Percentiles rank a stretch among this genome's conserved stretches.
These are phyloP conservation scores for Oxygymnocypris stewartii DNA, from an alignment of 2,113 vertebrate species.

Conservation along the genomic window DNA sequence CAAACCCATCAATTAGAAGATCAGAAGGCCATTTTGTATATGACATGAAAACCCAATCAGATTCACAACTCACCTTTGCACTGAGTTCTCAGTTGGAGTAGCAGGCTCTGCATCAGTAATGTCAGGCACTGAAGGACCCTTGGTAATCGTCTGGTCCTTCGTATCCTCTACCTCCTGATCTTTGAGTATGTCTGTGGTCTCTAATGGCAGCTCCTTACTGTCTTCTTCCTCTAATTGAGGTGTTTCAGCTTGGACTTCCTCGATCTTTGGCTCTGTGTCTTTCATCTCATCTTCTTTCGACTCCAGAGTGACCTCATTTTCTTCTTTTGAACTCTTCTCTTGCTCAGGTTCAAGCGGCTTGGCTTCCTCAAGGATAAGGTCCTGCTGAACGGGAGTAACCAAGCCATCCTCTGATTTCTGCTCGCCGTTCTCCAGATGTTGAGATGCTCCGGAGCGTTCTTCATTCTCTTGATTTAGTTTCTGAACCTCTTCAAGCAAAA, in stretches of 20 bases:
- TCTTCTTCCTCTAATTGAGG: not conserved
- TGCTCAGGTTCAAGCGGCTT: slow-evolving; percentile 36
- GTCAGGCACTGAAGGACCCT: not conserved
- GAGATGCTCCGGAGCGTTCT: slow-evolving; percentile 68
- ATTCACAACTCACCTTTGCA: not conserved
- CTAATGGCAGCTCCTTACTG: not conserved
- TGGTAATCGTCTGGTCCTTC: slow-evolving; percentile 8
- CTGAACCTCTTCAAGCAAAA: slow-evolving; percentile 78
- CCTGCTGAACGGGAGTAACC: slow-evolving; percentile 46
- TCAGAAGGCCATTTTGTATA: not conserved
- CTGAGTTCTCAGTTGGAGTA: slow-evolving; percentile 16
- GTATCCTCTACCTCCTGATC: slow-evolving; percentile 45
- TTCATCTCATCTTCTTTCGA: slow-evolving; percentile 42
- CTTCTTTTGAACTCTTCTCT: slow-evolving; percentile 38
- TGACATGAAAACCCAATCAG: not conserved
- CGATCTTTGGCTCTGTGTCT: not conserved
- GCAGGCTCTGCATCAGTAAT: slow-evolving; percentile 7
- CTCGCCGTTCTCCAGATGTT: slow-evolving; percentile 53
- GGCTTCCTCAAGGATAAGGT: slow-evolving; percentile 61
- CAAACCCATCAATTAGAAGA: not conserved
- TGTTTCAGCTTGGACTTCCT: slow-evolving; percentile 21
- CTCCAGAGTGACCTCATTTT: not conserved
- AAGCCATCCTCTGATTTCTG: slow-evolving; percentile 39
- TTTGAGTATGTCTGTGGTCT: slow-evolving; percentile 15
- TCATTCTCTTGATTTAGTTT: slow-evolving; percentile 84